Conservation (phyloP, 1,140 invertebrate species). For the Drosophila bifasciata region DNA sequence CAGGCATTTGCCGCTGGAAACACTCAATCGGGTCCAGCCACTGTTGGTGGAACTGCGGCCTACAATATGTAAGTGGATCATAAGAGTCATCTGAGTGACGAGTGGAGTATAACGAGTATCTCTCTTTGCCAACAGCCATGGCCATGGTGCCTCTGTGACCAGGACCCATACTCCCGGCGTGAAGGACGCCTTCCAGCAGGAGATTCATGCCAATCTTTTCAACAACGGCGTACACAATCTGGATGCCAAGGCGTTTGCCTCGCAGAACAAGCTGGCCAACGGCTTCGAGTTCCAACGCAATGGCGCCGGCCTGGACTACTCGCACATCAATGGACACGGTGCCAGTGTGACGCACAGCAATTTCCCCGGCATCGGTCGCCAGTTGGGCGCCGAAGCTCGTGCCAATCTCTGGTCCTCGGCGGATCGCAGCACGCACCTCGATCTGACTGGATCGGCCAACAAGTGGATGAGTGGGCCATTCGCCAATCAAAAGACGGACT, state of each 20-base stretch:
- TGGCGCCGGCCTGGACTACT: conserved; percentile 61
- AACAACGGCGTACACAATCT: conserved; percentile 62
- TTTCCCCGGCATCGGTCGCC: conserved; percentile 61
- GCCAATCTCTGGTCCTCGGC: conserved; percentile 68
- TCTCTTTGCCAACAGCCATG: conserved; percentile 39
- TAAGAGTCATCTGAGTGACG: too few species aligned
- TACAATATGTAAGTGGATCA: conserved; percentile 62
- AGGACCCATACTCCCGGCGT: conserved; percentile 59
- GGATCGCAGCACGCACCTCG: conserved; percentile 62
- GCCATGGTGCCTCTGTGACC: conserved; percentile 53
- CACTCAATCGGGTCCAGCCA: conserved; percentile 41
- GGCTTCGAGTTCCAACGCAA: conserved; percentile 70
- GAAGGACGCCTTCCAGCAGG: conserved; percentile 55
- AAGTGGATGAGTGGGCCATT: conserved; percentile 67
- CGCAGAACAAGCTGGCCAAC: conserved; percentile 65
- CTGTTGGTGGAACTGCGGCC: conserved; percentile 50
- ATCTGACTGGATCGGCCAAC: conserved; percentile 54
- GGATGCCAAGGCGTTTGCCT: conserved; percentile 68
- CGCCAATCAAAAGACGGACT: conserved; percentile 34
- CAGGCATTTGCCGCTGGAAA: conserved; percentile 70
- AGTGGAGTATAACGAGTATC: background rate
- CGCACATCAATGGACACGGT: conserved; percentile 61
- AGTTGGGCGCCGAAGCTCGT: conserved; percentile 54
- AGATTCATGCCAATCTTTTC: conserved; percentile 55
- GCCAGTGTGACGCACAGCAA: conserved; percentile 63